Conservation (phyloP, 2,797 vertebrate genomes). For the Cottoperca gobio region DNA sequence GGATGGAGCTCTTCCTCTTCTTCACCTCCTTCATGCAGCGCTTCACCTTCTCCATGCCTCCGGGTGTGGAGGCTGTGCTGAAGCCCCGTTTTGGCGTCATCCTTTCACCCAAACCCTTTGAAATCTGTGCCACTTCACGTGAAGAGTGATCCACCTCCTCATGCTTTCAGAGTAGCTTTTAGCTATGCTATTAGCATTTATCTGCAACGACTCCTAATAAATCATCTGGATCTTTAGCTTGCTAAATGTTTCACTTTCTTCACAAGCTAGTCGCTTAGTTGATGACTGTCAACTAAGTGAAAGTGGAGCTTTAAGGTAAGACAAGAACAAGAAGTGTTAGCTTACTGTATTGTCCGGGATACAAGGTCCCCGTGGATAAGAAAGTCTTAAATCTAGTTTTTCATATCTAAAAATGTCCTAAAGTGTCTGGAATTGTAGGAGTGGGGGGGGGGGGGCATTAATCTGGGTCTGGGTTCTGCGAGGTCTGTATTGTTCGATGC, state of each 20-base stretch:
- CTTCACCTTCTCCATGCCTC: background rate
- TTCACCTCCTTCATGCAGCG: constrained; percentile 83
- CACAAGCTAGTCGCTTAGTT: background rate
- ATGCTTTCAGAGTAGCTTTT: background rate
- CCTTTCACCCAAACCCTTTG: background rate
- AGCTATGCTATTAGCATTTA: background rate
- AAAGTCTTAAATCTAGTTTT: too few species aligned
- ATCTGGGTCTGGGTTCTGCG: too few species aligned
- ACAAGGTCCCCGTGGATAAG: too few species aligned
- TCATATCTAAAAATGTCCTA: too few species aligned
- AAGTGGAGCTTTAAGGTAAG: background rate
- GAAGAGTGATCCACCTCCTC: background rate
- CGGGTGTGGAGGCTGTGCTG: background rate
- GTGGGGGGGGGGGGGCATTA: too few species aligned
- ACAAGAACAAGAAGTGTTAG: background rate
- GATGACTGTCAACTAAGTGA: background rate
- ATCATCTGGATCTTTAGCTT: background rate
- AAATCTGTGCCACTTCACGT: background rate
- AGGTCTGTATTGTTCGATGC: too few species aligned
- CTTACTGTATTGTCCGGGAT: background rate
- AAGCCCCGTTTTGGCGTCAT: background rate
- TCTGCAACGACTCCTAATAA: too few species aligned
- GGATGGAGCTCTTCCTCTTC: constrained; percentile 79
- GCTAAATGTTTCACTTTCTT: background rate
- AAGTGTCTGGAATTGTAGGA: too few species aligned